phyloP scores from a whole-genome alignment of 1,140 invertebrate species.

The Bombus waltoni region DNA sequence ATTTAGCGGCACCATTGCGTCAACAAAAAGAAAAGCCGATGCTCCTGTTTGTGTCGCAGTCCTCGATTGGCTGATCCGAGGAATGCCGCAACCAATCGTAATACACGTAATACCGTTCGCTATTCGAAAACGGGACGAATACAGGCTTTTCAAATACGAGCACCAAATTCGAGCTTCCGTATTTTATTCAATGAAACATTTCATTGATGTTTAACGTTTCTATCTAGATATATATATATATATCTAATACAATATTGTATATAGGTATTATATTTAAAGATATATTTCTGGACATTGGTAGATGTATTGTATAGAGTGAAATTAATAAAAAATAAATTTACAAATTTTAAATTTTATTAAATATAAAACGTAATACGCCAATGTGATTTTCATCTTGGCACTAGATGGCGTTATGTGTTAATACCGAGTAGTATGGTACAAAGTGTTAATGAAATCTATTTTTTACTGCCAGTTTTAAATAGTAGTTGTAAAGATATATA shows the following conservation, averaged over 20 bases:
- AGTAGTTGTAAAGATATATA: neutral
- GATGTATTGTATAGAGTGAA: neutral
- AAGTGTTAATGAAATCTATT: slow-evolving; percentile 3
- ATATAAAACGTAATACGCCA: neutral
- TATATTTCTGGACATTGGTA: neutral
- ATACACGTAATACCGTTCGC: slow-evolving; percentile 28
- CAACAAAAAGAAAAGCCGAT: slow-evolving; percentile 72
- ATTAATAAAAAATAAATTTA: neutral
- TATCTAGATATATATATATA: too few species aligned
- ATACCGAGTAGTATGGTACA: neutral
- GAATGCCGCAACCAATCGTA: slow-evolving; percentile 50
- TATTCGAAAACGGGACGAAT: slow-evolving; percentile 6
- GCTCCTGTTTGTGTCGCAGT: slow-evolving; percentile 62
- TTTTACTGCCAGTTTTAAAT: neutral
- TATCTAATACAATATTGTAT: neutral
- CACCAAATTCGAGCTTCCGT: slow-evolving; percentile 21
- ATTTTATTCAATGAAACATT: neutral
- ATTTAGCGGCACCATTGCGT: slow-evolving; percentile 70
- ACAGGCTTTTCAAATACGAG: neutral
- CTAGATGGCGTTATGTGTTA: neutral
- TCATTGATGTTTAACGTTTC: neutral
- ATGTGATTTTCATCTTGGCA: neutral
- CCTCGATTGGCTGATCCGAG: slow-evolving; percentile 55
- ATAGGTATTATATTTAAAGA: neutral
- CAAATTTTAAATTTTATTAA: neutral